A percentile compares a stretch with the other conserved stretches of the same genome.
phyloP scores from a whole-genome alignment of 2,888 invertebrate species.

The Odontocerum albicorne region DNA sequence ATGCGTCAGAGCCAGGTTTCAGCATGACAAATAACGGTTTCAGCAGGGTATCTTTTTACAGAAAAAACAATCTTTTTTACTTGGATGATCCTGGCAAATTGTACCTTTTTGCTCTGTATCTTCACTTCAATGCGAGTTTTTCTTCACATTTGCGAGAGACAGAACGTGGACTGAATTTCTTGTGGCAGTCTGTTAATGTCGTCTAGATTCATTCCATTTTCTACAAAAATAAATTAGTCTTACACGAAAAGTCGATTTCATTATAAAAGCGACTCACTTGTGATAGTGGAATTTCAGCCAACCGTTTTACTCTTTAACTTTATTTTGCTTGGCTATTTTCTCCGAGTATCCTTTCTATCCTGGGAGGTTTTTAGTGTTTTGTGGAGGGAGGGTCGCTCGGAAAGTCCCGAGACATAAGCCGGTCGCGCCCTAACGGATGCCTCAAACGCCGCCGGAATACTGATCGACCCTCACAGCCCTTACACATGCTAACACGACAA shows the following conservation, averaged over 20 bases:
- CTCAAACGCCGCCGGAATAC: constrained; percentile 43
- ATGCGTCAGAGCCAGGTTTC: neutral
- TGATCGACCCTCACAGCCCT: constrained; percentile 37
- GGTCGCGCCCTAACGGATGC: constrained; percentile 41
- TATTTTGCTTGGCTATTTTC: neutral
- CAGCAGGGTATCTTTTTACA: too few species aligned
- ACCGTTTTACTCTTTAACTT: neutral
- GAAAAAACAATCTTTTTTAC: too few species aligned
- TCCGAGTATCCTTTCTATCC: neutral
- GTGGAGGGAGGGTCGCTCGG: constrained; percentile 11
- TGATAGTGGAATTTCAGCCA: too few species aligned
- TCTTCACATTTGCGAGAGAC: neutral
- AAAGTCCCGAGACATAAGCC: constrained; percentile 20
- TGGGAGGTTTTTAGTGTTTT: constrained; percentile 4
- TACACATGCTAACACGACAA: constrained; percentile 4
- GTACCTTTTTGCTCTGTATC: neutral
- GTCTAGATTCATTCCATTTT: too few species aligned
- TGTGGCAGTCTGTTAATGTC: neutral
- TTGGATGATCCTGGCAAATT: too few species aligned
- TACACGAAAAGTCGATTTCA: neutral
- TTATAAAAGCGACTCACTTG: neutral
- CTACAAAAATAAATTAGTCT: neutral
- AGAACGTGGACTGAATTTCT: neutral
- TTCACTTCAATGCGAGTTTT: neutral
- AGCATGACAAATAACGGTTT: neutral